Conservation (phyloP, 2,797 vertebrate genomes). For the Smutsia gigantea region DNA sequence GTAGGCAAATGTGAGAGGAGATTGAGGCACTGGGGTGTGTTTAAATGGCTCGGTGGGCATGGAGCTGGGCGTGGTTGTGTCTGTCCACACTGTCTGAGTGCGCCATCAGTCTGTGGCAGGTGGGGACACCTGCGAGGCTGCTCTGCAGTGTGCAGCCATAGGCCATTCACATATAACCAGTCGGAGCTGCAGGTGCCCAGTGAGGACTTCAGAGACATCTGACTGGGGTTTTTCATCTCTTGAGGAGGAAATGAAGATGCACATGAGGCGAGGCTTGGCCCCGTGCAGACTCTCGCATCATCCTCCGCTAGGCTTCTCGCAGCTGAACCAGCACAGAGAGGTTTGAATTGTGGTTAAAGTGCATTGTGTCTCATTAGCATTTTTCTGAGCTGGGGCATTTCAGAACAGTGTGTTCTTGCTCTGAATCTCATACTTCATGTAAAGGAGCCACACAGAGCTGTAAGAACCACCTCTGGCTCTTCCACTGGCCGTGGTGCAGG, state of each 20-base stretch:
- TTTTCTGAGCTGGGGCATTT: neutral
- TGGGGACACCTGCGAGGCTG: slow-evolving; percentile 38
- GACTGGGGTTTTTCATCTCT: slow-evolving; percentile 6
- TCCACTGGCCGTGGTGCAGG: neutral
- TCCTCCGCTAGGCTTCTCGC: slow-evolving; percentile 28
- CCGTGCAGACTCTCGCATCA: neutral
- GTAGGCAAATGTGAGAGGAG: neutral
- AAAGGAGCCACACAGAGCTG: neutral
- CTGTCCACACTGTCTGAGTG: neutral
- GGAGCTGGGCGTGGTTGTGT: neutral
- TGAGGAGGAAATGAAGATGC: slow-evolving; percentile 73
- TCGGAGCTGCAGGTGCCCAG: slow-evolving; percentile 42
- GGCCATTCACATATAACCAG: neutral
- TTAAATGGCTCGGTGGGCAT: slow-evolving; percentile 4
- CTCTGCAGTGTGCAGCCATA: neutral
- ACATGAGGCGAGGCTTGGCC: neutral
- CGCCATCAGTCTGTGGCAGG: neutral
- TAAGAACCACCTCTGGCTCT: neutral
- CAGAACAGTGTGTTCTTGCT: neutral
- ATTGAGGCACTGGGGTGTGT: slow-evolving; percentile 11
- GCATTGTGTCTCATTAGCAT: slow-evolving; percentile 35
- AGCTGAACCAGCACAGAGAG: neutral
- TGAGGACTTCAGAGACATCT: slow-evolving; percentile 30
- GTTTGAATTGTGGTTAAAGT: slow-evolving; percentile 45
- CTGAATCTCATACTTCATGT: neutral